These are phyloP conservation scores for Hipposideros larvatus DNA, from an alignment of 2,797 vertebrate genomes.

Conservation along the genomic window DNA sequence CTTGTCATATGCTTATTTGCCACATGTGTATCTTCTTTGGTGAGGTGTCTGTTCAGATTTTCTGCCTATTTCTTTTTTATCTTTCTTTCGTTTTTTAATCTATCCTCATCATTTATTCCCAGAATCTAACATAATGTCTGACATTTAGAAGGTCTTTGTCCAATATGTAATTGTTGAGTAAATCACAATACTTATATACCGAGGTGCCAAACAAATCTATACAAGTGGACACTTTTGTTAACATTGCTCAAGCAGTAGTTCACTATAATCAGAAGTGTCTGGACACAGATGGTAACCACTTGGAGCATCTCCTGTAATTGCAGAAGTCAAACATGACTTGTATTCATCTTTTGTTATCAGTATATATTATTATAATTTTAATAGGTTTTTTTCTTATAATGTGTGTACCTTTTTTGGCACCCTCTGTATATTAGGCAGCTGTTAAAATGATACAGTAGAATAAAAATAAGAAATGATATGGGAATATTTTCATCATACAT, in stretches of 20 bases:
- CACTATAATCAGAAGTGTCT: too few relatives aligned
- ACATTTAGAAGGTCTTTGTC: neutral
- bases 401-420: too few relatives aligned
- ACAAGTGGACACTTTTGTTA: too few relatives aligned
- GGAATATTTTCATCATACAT: neutral
- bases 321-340: too few relatives aligned
- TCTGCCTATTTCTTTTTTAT: neutral
- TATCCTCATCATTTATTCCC: neutral
- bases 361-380: too few relatives aligned
- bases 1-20: neutral
- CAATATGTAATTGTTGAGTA: neutral
- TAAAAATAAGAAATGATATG: neutral
- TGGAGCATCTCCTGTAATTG: too few relatives aligned
- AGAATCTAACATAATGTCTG: neutral
- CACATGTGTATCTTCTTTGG: neutral
- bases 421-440: neutral
- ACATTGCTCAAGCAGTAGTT: too few relatives aligned
- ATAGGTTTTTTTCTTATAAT: too few relatives aligned
- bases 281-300: too few relatives aligned
- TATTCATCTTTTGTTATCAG: too few relatives aligned
- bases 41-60: neutral
- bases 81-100: neutral
- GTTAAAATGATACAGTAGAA: neutral
- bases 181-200: neutral
- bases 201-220: too few relatives aligned